phyloP scores from a whole-genome alignment of 2,797 vertebrate genomes.

The Sebastes oblongus region DNA sequence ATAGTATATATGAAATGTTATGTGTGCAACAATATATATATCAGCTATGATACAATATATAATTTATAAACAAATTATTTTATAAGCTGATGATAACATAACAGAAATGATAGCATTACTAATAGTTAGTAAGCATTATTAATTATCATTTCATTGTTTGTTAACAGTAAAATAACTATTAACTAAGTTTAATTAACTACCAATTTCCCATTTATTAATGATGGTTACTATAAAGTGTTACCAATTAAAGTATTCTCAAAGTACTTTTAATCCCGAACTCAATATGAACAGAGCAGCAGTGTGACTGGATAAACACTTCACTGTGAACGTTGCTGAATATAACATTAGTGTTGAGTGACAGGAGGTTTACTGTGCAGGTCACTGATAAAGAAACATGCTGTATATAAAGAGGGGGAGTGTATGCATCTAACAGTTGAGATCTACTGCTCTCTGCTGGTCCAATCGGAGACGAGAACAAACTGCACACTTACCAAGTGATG shows the following conservation, averaged over 20 bases:
- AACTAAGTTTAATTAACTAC: no score
- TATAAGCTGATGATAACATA: no score
- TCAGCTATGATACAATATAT: no score
- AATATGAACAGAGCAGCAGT: not conserved
- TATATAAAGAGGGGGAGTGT: not conserved
- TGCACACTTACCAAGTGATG: conserved; percentile 85
- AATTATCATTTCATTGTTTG: no score
- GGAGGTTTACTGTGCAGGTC: not conserved
- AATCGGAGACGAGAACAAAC: not conserved
- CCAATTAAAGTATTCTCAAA: not conserved
- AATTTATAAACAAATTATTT: no score
- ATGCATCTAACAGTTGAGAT: conserved; percentile 36
- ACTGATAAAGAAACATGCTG: not conserved
- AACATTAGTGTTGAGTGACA: conserved; percentile 6
- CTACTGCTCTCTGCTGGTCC: conserved; percentile 79
- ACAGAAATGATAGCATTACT: no score
- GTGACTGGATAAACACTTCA: not conserved
- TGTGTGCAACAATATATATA: no score
- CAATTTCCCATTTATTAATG: no score
- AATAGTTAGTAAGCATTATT: no score
- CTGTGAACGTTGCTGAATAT: not conserved
- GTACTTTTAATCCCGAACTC: not conserved
- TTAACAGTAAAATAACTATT: no score
- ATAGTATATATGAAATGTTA: no score
- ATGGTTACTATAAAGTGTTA: no score